Conservation (phyloP, 1,140 invertebrate species). For the Brachionus manjavacas region DNA sequence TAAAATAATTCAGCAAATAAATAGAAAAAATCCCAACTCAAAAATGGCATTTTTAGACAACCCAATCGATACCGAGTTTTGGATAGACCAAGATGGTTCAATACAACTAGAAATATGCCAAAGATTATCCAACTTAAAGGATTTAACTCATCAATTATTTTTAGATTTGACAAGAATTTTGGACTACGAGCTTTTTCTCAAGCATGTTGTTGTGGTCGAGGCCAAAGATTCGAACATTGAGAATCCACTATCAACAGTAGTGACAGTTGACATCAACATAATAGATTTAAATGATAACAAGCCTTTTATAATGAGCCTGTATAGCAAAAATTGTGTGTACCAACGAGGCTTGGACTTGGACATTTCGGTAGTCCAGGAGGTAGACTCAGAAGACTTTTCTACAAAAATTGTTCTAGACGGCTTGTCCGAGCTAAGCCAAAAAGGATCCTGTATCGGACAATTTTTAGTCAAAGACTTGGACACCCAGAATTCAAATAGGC, state of each 20-base stretch:
- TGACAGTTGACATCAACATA: slow-evolving; percentile 14
- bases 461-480: slow-evolving; percentile 12
- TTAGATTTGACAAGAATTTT: neutral
- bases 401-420: neutral
- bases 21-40: neutral
- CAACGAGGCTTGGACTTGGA: neutral
- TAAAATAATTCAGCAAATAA: slow-evolving; percentile 17
- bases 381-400: neutral
- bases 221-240: neutral
- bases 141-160: neutral
- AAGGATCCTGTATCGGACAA: neutral
- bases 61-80: neutral
- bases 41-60: neutral
- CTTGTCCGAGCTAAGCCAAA: neutral
- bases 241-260: neutral
- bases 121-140: neutral
- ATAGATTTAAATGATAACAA: slow-evolving; percentile 4
- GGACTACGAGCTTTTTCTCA: neutral
- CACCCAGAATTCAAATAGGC: neutral
- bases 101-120: neutral
- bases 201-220: slow-evolving; percentile 31
- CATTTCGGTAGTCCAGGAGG: neutral
- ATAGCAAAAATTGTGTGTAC: neutral
- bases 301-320: neutral
- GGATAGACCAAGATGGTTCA: neutral